Evolutionary conservation across 2,113 vertebrate genomes (phyloP).

Genomic region (Rhipidura dahli): DNA sequence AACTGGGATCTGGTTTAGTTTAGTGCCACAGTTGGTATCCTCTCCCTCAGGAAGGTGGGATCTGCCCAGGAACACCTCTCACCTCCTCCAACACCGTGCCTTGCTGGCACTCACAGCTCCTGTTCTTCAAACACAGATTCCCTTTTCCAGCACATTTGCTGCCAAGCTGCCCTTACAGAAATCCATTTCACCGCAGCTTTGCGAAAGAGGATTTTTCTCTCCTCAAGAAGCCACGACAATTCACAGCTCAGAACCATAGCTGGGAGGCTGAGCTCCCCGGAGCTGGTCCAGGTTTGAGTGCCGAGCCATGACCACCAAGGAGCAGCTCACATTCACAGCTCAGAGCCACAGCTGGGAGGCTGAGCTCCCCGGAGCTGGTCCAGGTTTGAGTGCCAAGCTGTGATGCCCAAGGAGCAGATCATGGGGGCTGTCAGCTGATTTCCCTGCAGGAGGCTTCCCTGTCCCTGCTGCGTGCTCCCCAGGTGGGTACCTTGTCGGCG

Average conservation of each 20-base stretch:
- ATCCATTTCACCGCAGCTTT: not conserved
- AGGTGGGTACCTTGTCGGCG: not conserved
- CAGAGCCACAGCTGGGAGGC: too few relatives aligned
- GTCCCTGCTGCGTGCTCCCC: accelerated
- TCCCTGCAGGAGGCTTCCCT: accelerated
- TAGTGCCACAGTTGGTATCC: too few relatives aligned
- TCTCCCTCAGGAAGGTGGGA: not conserved
- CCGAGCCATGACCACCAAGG: not conserved
- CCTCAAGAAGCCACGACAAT: not conserved
- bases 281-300: too few relatives aligned
- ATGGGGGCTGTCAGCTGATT: accelerated
- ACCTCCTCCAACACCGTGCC: not conserved
- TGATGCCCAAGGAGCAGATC: too few relatives aligned
- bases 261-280: too few relatives aligned
- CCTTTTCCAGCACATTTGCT: not conserved
- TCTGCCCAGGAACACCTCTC: not conserved
- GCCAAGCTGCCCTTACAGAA: not conserved
- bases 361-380: too few relatives aligned
- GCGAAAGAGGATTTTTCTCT: not conserved
- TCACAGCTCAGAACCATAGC: not conserved
- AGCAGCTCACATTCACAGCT: not conserved
- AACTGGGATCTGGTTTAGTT: not conserved
- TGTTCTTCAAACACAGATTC: not conserved
- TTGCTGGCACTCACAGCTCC: not conserved
- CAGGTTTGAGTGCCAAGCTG: too few relatives aligned